Base-by-base conservation (phyloP, 1,140 invertebrate species). In the Linepithema humile region DNA sequence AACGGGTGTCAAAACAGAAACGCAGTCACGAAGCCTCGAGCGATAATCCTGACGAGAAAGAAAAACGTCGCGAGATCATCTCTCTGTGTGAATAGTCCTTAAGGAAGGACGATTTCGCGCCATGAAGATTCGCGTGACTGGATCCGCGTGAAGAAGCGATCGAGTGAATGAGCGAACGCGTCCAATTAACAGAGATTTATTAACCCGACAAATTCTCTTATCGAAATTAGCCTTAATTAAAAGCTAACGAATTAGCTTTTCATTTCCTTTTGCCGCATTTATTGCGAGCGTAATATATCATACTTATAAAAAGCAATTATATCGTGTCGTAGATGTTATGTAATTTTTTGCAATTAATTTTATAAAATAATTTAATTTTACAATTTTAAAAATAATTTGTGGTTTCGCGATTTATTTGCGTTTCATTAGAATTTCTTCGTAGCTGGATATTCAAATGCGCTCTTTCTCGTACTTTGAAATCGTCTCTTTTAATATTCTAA, bases 201-300 rank as follows among this genome's bases (percentile, higher is more conserved):
- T 80, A 80, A 80, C 64, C 75, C 50, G 50, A 80, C 75, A 69
- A 80, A 69, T 69, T 80, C 43, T 48, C 75, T 80, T 69, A 80
- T 80, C 75, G 75, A 80, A 80, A 80, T 80, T 80, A 80, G 70
- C 64, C 75, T 80, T 80, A 80, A 80, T 80, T 80, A 70, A 80
- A 80, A 69, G 48, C 38, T 80, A 55, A 80, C 64, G 48, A 70
- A 80, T 80, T 69, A 43, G 26, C 35, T 70, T 69, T 70, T 17
- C 43, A 15, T 65, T 65, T 32, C 59, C 35, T 80, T 80, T 70
- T 35, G 48, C 23, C 48, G 48, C 26, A 20, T 40, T 29, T 20
- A 20, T 26, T 45, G 23, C 12, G 6, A 65, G n/a, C 38, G 20
- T 26, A 6, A 26, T 50, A 35, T 29, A 59, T 48, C 10, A 20